Base-by-base conservation (phyloP, 2,113 vertebrate genomes). In the Mustela lutreola region DNA sequence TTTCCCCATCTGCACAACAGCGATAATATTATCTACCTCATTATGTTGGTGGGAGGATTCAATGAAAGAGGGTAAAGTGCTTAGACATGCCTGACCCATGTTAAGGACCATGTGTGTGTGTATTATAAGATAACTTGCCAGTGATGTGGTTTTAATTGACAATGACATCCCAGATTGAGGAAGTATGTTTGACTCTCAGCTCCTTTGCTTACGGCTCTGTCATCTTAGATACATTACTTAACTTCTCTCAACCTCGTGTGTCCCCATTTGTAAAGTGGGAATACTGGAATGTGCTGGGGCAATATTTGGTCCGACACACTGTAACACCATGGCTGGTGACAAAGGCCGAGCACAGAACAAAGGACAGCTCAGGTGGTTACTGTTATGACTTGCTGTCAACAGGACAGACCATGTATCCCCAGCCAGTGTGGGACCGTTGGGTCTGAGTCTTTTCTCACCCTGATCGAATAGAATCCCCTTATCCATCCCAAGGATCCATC, bases 341-440 rank as follows among this genome's bases (percentile, higher is more conserved):
- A 67, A 78, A 80, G 78, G 31, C 62, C n/a, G 80, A 24, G 33
- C 28, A 21, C 28, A 11, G 39, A 42, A n/a, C 18, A 76, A 60
- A 22, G 42, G 15, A 14, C 11, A 75, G 14, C 60, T 91, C 70
- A 5, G 11, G 48, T 45, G 45, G 31, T 70, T 60, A 56, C 31
- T 48, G 31, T 26, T 53, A 2, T 33, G 80, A 85, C 50, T 7
- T 50, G 22, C 39, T 79, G 26, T 24, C 26, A 82, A 39, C 15
- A 39, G 81, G 65, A 79, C 24, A 85, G 42, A 39, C 36, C 33
- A 15, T 10, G 31, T 45, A 14, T 36, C n/a, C 26, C 93, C 31
- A 39, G n/a, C 58, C 24, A n/a, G 10, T 1, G 4, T 24, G 7
- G 42, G 10, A 62, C 16, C 1, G 8, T 2, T 5, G 11, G 11